A percentile compares a stretch with the other conserved stretches of the same genome.
Evolutionary conservation across 2,888 invertebrate genomes (phyloP).

Genomic region (Sphecodes monilicornis): DNA sequence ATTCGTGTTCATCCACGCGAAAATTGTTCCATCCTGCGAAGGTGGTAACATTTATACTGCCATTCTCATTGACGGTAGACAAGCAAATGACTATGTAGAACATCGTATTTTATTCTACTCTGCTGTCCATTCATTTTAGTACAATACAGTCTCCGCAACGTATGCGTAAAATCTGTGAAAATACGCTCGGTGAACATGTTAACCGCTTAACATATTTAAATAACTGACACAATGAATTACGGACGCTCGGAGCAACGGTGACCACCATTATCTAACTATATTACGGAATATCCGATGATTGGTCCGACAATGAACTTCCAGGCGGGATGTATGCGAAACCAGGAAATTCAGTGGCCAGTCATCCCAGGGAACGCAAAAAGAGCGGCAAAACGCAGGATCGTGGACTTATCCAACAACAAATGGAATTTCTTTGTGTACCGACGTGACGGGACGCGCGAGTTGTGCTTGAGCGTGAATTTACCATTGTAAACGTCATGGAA

Average conservation of each 20-base stretch:
- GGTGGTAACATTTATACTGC: too few species aligned
- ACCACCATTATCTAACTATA: background rate
- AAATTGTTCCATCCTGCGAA: too few species aligned
- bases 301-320: background rate
- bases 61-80: background rate
- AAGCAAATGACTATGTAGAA: background rate
- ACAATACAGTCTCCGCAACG: background rate
- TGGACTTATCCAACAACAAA: conserved; percentile 6
- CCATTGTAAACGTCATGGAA: conserved; percentile 10
- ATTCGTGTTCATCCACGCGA: too few species aligned
- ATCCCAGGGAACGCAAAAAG: background rate
- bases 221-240: background rate
- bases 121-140: background rate
- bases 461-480: background rate
- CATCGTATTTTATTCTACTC: background rate
- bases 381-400: background rate
- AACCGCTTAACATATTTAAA: background rate
- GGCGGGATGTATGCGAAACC: background rate
- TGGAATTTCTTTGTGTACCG: background rate
- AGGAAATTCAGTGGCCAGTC: background rate
- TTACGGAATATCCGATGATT: background rate
- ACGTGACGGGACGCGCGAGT: background rate
- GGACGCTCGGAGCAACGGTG: background rate
- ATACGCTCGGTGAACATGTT: background rate
- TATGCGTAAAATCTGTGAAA: background rate